Evolutionary conservation across 2,113 vertebrate species (phyloP), one percentile per base, ranked within the genome.

Genomic region (Triplophysa tibetana): DNA sequence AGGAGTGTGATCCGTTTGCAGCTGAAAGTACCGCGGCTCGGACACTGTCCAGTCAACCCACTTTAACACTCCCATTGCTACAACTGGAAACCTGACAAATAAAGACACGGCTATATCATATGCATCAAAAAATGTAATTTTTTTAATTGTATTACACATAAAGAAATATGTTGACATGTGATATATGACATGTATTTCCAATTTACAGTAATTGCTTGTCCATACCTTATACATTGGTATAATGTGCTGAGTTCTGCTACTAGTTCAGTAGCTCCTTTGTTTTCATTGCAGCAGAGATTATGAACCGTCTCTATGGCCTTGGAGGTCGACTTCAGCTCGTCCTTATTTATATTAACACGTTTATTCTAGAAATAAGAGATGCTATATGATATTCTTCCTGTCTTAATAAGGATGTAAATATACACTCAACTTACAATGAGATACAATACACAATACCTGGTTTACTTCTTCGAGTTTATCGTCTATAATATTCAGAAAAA

Each of bases 21-120:
- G 93, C 89, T 99, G 97, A 87, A 99, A 99, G 90, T 99, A 99
- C 5, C 96, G 90, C 0, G 98, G 96, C 77, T 99, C 98, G 1
- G 97, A 99, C 50, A 99, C 98, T 0, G 98, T 99, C 98, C 98
- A 99, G n/a, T 99, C 98, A 63, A 99, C 98, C 98, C 98, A 99
- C 82, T 96, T 98, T 66, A 99, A 85, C 41, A 99, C 98, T 1
- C 98, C 98, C 97, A 99, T 98, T 0, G 98, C 96, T 45, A 99
- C 98, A 45, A 99, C 98, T 1, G 98, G 97, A 84, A 98, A 99
- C 86, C 98, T 99, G 58, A 19, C 11, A 74, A 56, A 1, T 38
- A 54, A 16, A 78, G 45, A 82, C 5, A 38, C 5, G 33, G 33
- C 33, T 33, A 83, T 74, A 75, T 3, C 61, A 68, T 10, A 58